Percentiles rank a stretch among this genome's conserved stretches.
Evolutionary conservation across 2,888 invertebrate species (phyloP).

Genomic region (Hypercompe scribonia): DNA sequence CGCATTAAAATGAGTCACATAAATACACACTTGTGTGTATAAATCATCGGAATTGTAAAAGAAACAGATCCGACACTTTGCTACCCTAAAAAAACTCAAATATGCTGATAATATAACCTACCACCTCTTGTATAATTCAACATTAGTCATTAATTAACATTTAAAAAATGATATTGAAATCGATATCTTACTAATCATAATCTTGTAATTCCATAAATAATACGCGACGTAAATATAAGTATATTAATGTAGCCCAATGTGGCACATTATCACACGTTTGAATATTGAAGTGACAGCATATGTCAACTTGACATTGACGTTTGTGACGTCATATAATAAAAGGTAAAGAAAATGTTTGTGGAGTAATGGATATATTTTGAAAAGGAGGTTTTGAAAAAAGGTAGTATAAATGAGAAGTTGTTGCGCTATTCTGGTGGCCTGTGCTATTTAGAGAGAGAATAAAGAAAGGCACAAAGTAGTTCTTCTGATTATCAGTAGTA

Average conservation of each 20-base stretch:
- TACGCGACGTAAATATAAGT: neutral
- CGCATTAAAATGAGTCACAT: neutral
- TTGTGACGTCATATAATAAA: neutral
- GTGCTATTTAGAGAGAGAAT: neutral
- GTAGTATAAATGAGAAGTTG: neutral
- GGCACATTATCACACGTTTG: neutral
- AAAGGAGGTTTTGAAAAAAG: neutral
- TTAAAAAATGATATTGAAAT: neutral
- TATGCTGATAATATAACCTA: neutral
- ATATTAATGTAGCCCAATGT: neutral
- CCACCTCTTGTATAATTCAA: neutral
- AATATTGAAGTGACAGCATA: constrained; percentile 2
- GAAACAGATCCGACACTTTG: neutral
- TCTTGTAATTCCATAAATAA: neutral
- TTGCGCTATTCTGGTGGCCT: neutral
- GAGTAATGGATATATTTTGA: neutral
- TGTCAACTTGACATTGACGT: neutral
- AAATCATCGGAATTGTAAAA: neutral
- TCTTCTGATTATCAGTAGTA: neutral
- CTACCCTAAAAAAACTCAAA: neutral
- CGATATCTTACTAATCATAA: neutral
- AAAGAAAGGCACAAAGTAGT: neutral
- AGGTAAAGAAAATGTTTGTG: neutral
- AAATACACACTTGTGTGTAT: no score
- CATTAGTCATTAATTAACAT: neutral